Evolutionary conservation across 1,140 invertebrate species (phyloP).

Genomic region (Penaeus vannamei): DNA sequence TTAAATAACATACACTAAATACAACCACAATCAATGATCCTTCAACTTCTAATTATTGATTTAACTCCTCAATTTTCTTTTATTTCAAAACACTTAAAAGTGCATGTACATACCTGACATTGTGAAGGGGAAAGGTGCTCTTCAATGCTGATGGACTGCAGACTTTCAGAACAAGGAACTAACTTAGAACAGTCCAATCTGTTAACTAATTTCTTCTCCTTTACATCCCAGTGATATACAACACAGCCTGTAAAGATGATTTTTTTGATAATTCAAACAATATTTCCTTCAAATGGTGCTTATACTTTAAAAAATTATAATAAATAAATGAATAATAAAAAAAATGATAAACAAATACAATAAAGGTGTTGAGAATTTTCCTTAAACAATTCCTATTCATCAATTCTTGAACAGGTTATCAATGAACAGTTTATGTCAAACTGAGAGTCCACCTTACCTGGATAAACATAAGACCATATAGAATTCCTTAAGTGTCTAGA

Average conservation of each 20-base stretch:
- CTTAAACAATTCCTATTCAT: constrained; percentile 9
- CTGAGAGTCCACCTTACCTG: constrained; percentile 70
- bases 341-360: too few species aligned
- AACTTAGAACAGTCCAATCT: constrained; percentile 93
- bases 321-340: too few species aligned
- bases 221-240: constrained; percentile 87
- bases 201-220: constrained; percentile 79
- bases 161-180: constrained; percentile 90
- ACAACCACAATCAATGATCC: background rate
- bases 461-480: constrained; percentile 86
- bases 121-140: constrained; percentile 85
- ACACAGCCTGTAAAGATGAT: constrained; percentile 80
- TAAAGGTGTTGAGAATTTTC: background rate
- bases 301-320: background rate
- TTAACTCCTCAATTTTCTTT: too few species aligned
- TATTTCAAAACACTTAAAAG: background rate
- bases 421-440: background rate
- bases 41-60: background rate
- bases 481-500: constrained; percentile 68
- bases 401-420: background rate
- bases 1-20: background rate
- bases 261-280: too few species aligned
- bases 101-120: constrained; percentile 78
- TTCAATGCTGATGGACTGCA: constrained; percentile 92
- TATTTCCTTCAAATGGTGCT: constrained; percentile 6